Percentiles rank a stretch among this genome's conserved stretches.
Evolutionary conservation across 1,140 invertebrate genomes (phyloP).

Genomic region (Drosophila ohnishii): DNA sequence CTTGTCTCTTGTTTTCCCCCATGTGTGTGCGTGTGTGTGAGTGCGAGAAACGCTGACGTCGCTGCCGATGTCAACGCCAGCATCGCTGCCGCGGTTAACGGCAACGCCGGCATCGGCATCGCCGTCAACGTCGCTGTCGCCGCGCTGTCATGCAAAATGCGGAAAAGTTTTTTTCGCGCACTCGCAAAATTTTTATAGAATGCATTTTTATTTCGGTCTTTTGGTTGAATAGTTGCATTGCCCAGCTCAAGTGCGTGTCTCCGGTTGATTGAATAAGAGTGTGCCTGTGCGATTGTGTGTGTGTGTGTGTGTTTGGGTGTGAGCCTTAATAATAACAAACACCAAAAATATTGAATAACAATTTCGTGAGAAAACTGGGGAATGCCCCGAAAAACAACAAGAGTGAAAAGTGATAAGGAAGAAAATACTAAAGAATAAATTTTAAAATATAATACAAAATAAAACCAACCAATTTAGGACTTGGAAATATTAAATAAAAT

Average conservation of each 20-base stretch:
- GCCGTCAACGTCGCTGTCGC: slow-evolving; percentile 48
- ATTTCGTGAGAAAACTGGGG: slow-evolving; percentile 47
- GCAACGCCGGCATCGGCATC: slow-evolving; percentile 19
- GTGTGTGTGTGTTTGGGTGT: slow-evolving; percentile 12
- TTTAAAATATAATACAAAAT: background rate
- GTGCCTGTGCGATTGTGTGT: slow-evolving; percentile 28
- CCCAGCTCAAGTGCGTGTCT: slow-evolving; percentile 59
- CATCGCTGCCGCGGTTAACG: slow-evolving; percentile 41
- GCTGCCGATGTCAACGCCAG: slow-evolving; percentile 22
- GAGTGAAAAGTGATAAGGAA: slow-evolving; percentile 29
- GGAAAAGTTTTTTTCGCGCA: slow-evolving; percentile 80
- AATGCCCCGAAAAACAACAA: slow-evolving; percentile 10
- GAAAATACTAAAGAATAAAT: background rate
- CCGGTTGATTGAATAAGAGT: slow-evolving; percentile 48
- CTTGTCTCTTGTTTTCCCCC: slow-evolving; percentile 28
- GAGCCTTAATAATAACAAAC: slow-evolving; percentile 29
- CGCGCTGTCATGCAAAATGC: slow-evolving; percentile 75
- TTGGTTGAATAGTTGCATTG: slow-evolving; percentile 80
- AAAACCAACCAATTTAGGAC: background rate
- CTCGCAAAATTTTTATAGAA: slow-evolving; percentile 81
- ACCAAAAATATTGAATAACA: slow-evolving; percentile 30
- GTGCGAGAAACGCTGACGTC: slow-evolving; percentile 43
- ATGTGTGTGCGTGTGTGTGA: slow-evolving; percentile 24
- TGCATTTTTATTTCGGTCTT: slow-evolving; percentile 81
- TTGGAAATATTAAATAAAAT: background rate